Evolutionary conservation across 2,113 vertebrate species (phyloP), one percentile per base, ranked within the genome.

Genomic region (Dunckerocampus dactyliophorus): DNA sequence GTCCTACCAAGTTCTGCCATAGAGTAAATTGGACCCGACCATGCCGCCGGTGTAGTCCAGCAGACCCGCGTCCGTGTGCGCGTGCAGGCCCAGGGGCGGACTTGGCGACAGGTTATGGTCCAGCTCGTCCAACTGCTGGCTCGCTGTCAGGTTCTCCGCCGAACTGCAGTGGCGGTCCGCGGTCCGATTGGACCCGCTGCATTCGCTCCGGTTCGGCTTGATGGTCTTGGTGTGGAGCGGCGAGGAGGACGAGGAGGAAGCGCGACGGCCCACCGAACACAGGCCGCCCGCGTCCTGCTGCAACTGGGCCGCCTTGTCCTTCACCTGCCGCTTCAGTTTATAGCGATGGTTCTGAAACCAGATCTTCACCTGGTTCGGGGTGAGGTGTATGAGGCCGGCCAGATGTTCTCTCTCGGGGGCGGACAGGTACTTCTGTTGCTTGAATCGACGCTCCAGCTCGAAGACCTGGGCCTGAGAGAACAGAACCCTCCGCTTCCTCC

Each of bases 331-430:
- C 76, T 97, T 97, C 90, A 98, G 95, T 85, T 98, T 98, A 89
- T 98, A 98, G 62, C 95, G 91, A 65, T 97, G 95, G 76, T 98
- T 98, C 87, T 98, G 95, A 86, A 98, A 97, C 95, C 95, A 98
- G 87, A 98, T 98, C 83, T 98, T 98, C 19, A 98, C 95, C 89
- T 98, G 95, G 9, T 95, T 98, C 15, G 95, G 94, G 1, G 92
- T 94, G 47, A 98, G 93, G 81, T 92, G 94, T 82, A 98, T 95
- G 62, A 95, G 87, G 37, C 92, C 91, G 66, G 95, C 95, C 80
- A 98, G 90, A 79, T 98, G 95, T 80, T 98, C 95, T 54, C 95
- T 82, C 86, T 98, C 96, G 0, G 96, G 96, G 1, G 94, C 95
- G 8, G 96, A 98, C 62, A 98, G 92, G 87, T 98, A 98, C 68